Evolutionary conservation across 2,797 vertebrate genomes (phyloP), one percentile per base, ranked within the genome.

Genomic region (Hydrocynus forskahlii): DNA sequence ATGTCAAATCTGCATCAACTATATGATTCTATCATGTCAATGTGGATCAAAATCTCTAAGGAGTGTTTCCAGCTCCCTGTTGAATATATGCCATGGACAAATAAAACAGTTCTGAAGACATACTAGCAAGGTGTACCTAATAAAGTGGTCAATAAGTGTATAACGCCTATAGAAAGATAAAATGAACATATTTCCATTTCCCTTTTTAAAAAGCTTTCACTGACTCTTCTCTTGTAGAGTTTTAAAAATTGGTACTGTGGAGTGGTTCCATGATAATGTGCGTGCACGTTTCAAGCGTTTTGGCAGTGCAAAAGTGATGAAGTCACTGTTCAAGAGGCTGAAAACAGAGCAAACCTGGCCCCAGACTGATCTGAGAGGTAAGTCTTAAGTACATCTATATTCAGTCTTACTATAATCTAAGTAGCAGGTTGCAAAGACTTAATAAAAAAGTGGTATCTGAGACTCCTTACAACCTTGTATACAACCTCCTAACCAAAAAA

Each of bases 241-340:
- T 0, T 92, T 97, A 78, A 97, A 95, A 93, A 94, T 96, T 0
- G 95, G 97, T 6, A 97, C 96, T 0, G 87, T 97, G 88, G 96
- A 97, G 70, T 98, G 97, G 97, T 99, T 96, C 91, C 94, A 99
- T 0, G 90, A 96, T 38, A 96, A 96, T 0, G 91, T 98, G 45
- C 91, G 92, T 0, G 89, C 96, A 29, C 96, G 96, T 8, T 99
- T 99, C 90, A 97, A 96, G 88, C 91, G 92, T 1, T 97, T 97
- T 7, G 97, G 97, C 75, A 98, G 97, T 0, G 96, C 96, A 87
- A 97, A 98, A 71, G 97, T 99, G 81, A 94, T 98, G 92, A 94
- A 91, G 14, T 98, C 95, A 0, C 96, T 99, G 60, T 94, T 88
- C 0, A 95, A 94, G 85, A 93, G 97, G 88, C 82, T 95, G 81